Conservation (phyloP, 2,113 vertebrate genomes). For the Gobius niger region DNA sequence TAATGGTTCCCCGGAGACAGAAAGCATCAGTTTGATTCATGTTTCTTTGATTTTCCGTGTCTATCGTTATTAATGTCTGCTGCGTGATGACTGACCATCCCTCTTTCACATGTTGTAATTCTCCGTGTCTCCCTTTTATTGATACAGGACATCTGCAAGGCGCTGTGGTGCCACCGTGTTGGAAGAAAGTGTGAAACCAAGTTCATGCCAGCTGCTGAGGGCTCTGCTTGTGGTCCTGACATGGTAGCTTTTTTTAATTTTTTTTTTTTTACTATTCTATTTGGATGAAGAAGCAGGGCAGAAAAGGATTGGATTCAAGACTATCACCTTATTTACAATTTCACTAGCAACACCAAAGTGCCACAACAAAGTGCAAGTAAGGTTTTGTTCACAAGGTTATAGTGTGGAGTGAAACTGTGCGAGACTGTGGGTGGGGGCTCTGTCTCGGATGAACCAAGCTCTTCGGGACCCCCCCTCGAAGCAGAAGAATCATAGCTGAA, state of each 20-base stretch:
- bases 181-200: constrained; percentile 93
- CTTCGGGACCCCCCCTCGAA: too few relatives aligned
- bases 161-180: constrained; percentile 89
- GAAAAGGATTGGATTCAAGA: not conserved
- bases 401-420: too few relatives aligned
- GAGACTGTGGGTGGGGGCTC: too few relatives aligned
- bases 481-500: too few relatives aligned
- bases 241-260: constrained; percentile 77
- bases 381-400: too few relatives aligned
- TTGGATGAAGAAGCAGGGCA: not conserved
- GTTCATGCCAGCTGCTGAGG: constrained; percentile 92
- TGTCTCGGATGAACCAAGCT: too few relatives aligned
- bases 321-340: too few relatives aligned
- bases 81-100: constrained; percentile 16
- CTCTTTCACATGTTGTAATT: constrained; percentile 5
- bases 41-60: constrained; percentile 17
- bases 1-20: constrained; percentile 29
- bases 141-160: constrained; percentile 89
- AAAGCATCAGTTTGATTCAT: constrained; percentile 37
- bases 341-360: too few relatives aligned
- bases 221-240: constrained; percentile 83
- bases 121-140: constrained; percentile 7
- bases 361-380: too few relatives aligned
- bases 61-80: constrained; percentile 33
- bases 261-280: constrained; percentile 2